Conservation (phyloP, 2,113 vertebrate species). For the Centropus unirufus region DNA sequence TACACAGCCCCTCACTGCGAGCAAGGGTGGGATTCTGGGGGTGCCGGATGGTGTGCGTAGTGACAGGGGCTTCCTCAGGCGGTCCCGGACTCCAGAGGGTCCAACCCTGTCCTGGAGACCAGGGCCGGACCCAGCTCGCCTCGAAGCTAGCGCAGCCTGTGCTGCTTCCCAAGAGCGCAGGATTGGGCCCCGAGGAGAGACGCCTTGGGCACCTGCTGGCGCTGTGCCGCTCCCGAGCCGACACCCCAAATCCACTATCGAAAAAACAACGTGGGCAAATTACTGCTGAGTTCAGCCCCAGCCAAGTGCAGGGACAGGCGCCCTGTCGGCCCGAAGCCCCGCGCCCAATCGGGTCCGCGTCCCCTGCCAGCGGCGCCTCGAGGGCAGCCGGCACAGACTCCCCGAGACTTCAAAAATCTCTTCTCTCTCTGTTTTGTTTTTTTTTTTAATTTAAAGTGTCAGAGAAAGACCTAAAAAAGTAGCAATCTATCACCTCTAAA, state of each 20-base stretch:
- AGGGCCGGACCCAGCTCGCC: neutral
- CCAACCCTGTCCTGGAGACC: neutral
- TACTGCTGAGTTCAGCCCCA: rapidly evolving
- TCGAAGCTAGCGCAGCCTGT: neutral
- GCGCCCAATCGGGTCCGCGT: neutral
- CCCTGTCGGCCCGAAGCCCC: neutral
- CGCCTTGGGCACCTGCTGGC: conserved; percentile 10
- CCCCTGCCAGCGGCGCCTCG: neutral
- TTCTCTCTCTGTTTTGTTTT: too few species aligned
- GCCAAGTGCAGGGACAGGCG: rapidly evolving
- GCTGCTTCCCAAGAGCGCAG: neutral
- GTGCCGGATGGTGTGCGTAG: neutral
- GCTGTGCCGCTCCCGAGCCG: too few species aligned
- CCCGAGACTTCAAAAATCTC: neutral
- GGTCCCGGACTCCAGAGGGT: neutral
- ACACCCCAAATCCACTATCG: neutral
- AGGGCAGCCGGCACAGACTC: neutral
- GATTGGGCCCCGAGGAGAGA: neutral
- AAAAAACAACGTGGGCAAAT: neutral
- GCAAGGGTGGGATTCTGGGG: too few species aligned
- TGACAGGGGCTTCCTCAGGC: neutral
- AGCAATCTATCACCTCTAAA: neutral
- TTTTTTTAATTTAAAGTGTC: neutral
- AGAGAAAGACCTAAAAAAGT: rapidly evolving
- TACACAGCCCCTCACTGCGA: too few species aligned